phyloP scores from a whole-genome alignment of 1,140 invertebrate species.

The Bombus sibiricus region DNA sequence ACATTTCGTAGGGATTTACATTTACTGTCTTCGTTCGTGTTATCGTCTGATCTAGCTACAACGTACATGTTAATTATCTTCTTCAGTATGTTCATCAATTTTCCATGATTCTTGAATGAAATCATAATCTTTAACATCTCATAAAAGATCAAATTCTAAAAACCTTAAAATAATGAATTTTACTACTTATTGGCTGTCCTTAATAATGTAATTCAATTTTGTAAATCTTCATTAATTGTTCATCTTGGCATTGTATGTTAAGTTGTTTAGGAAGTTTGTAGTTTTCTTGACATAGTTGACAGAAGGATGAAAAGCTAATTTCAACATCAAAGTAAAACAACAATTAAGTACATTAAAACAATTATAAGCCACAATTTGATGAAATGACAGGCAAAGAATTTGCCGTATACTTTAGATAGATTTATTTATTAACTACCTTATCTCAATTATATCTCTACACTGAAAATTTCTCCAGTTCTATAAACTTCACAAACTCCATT shows the following conservation, averaged over 20 bases:
- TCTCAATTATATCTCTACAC: not conserved
- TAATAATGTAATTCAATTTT: not conserved
- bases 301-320: not conserved
- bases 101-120: not conserved
- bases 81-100: not conserved
- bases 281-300: too few relatives aligned
- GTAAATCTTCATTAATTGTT: not conserved
- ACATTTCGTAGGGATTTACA: not conserved
- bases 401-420: not conserved
- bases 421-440: not conserved
- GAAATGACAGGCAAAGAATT: not conserved
- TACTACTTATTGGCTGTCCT: not conserved
- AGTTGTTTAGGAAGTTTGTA: not conserved
- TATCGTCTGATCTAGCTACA: not conserved
- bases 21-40: not conserved
- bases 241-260: too few relatives aligned
- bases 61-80: not conserved
- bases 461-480: not conserved
- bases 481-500: not conserved
- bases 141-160: too few relatives aligned
- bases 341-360: not conserved
- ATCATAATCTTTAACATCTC: not conserved
- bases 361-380: not conserved
- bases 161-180: not conserved
- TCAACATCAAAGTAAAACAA: not conserved